Conservation (phyloP, 2,797 vertebrate genomes). For the Sebastes nivosus region DNA sequence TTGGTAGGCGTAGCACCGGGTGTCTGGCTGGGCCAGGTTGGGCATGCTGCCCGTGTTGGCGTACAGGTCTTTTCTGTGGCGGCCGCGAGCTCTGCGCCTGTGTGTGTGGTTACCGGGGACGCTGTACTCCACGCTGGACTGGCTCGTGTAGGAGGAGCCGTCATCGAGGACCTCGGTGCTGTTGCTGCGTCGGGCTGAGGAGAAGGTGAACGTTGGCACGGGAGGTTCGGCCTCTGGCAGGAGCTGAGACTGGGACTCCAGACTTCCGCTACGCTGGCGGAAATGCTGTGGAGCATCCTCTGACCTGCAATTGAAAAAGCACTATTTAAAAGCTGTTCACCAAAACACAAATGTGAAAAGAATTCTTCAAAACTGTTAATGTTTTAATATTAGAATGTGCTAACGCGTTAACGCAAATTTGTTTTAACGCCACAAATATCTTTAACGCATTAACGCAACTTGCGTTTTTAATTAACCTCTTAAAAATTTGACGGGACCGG, state of each 20-base stretch:
- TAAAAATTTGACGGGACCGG: no score
- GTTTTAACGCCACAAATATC: no score
- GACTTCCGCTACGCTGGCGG: slow-evolving; percentile 92
- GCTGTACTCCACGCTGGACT: slow-evolving; percentile 92
- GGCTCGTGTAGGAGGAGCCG: slow-evolving; percentile 95
- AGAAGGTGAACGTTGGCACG: slow-evolving; percentile 78
- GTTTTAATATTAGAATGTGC: not conserved
- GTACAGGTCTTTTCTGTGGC: slow-evolving; percentile 86
- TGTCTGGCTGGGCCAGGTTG: slow-evolving; percentile 90
- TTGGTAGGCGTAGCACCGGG: slow-evolving; percentile 80
- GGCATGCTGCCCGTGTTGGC: slow-evolving; percentile 96
- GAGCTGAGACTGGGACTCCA: slow-evolving; percentile 92
- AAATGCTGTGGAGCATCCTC: slow-evolving; percentile 85
- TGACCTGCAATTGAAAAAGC: slow-evolving; percentile 75
- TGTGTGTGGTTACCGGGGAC: slow-evolving; percentile 80
- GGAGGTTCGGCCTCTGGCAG: slow-evolving; percentile 78
- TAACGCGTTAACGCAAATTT: no score
- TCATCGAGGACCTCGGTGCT: slow-evolving; percentile 96
- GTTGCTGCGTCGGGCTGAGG: slow-evolving; percentile 88
- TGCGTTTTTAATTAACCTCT: no score
- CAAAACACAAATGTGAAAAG: not conserved
- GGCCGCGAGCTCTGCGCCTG: slow-evolving; percentile 84
- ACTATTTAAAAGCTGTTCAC: not conserved
- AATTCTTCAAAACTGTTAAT: not conserved
- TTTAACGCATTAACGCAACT: no score